Percentiles rank a stretch among this genome's conserved stretches.
phyloP scores from a whole-genome alignment of 1,140 invertebrate species.

The Prorops nasuta region DNA sequence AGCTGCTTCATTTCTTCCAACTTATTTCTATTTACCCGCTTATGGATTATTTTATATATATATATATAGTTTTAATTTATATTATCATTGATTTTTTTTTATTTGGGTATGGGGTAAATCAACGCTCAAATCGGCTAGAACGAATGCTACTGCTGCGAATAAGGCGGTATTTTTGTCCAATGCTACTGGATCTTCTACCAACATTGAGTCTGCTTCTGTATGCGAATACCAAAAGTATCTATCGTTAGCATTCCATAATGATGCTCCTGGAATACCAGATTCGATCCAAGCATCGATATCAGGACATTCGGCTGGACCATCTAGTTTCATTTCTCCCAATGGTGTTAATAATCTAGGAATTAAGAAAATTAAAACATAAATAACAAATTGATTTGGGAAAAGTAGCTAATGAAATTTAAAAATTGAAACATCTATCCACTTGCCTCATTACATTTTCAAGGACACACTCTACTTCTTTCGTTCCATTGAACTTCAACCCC shows the following conservation, averaged over 20 bases:
- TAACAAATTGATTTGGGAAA: too few species aligned
- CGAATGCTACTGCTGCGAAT: conserved; percentile 73
- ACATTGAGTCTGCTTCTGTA: conserved; percentile 74
- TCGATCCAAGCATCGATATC: conserved; percentile 66
- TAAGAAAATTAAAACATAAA: too few species aligned
- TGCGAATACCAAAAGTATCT: conserved; percentile 85
- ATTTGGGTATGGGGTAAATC: conserved; percentile 59
- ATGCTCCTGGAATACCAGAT: conserved; percentile 68
- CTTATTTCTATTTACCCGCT: neutral
- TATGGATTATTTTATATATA: neutral
- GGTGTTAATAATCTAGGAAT: conserved; percentile 52
- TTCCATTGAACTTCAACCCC: conserved; percentile 64
- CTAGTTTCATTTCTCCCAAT: conserved; percentile 58
- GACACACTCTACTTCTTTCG: conserved; percentile 63
- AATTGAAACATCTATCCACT: too few species aligned
- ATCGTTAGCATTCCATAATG: conserved; percentile 67
- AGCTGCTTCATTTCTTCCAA: neutral
- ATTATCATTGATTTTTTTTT: neutral
- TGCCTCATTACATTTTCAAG: conserved; percentile 64
- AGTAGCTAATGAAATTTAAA: too few species aligned
- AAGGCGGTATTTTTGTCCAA: conserved; percentile 72
- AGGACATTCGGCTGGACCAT: conserved; percentile 56
- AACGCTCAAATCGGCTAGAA: conserved; percentile 70
- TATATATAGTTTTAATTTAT: neutral
- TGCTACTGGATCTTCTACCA: conserved; percentile 64